Base-by-base conservation (phyloP, 2,797 vertebrate genomes). In the Myotis vivesi region DNA sequence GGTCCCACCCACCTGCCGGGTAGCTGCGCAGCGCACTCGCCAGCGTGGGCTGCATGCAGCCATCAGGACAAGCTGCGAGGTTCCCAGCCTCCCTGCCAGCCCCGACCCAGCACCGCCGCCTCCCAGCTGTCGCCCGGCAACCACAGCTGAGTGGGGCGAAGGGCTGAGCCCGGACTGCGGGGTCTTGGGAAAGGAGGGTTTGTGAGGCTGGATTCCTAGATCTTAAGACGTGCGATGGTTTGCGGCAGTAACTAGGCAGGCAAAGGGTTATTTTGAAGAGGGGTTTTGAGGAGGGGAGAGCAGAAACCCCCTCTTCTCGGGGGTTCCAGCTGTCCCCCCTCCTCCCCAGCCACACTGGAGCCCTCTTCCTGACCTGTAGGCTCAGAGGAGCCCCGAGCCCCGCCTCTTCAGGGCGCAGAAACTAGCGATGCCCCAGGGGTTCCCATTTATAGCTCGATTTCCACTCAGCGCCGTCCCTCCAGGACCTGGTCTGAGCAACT, bases 381-480 rank as follows among this genome's bases (percentile, higher is more conserved):
- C 95, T 53, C 89, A 2, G 4, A 25, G 89, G 93, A 87, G 46
- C 3, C 73, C 77, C 6, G 46, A 8, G 86, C 75, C 77, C 83
- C 90, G 94, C 92, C 89, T 97, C 71, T 75, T 92, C 79, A 75
- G 89, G 89, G 87, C 94, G 57, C 91, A 95, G 95, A 97, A 96
- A 92, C 95, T 62, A 85, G 91, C 19, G 55, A 79, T 88, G 90
- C 89, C 92, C 55, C 84, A 55, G 64, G 68, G 94, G 41, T 72
- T 85, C 87, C 95, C 96, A 55, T 95, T 96, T 97, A 96, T 97
- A 97, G 93, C 90, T 95, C 11, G 0, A 88, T 97, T 97, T 97
- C 97, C 97, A 97, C 91, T 95, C 86, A 8, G 94, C 86, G 30
- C 46, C 2, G 75, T 97, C 82, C 95, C 97, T 92, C 71, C 73